Evolutionary conservation across 2,113 vertebrate species (phyloP).

Genomic region (Malurus elegans): DNA sequence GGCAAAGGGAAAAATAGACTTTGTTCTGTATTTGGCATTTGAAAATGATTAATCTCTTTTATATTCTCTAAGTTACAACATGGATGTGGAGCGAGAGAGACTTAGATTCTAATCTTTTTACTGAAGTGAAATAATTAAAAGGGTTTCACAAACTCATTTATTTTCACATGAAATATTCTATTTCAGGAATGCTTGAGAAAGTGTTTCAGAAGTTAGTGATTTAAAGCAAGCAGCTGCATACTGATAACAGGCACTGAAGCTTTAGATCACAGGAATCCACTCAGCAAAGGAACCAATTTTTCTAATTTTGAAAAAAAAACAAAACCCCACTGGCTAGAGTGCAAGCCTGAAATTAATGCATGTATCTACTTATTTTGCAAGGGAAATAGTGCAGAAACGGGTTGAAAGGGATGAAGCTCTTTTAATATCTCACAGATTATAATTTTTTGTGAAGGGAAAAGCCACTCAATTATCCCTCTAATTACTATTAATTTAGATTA

Average conservation of each 20-base stretch:
- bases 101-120: slow-evolving; percentile 36
- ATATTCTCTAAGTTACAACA: not conserved
- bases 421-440: not conserved
- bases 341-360: not conserved
- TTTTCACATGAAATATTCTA: slow-evolving; percentile 48
- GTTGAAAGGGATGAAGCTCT: not conserved
- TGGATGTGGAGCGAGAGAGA: not conserved
- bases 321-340: not conserved
- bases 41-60: slow-evolving; percentile 25
- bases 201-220: not conserved
- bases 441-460: not conserved
- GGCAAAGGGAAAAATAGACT: not conserved
- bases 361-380: not conserved
- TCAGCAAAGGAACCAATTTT: not conserved
- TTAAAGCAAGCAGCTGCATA: slow-evolving; percentile 29
- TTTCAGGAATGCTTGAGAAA: slow-evolving; percentile 10
- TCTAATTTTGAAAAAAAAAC: not conserved
- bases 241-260: not conserved
- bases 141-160: slow-evolving; percentile 28
- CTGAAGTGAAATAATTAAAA: slow-evolving; percentile 52
- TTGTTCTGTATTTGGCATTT: not conserved
- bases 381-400: not conserved
- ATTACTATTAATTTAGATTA: not conserved
- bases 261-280: slow-evolving; percentile 32
- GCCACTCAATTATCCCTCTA: not conserved